Evolutionary conservation across 1,140 invertebrate species (phyloP), one percentile per base, ranked within the genome.

Genomic region (Cryptotermes secundus): DNA sequence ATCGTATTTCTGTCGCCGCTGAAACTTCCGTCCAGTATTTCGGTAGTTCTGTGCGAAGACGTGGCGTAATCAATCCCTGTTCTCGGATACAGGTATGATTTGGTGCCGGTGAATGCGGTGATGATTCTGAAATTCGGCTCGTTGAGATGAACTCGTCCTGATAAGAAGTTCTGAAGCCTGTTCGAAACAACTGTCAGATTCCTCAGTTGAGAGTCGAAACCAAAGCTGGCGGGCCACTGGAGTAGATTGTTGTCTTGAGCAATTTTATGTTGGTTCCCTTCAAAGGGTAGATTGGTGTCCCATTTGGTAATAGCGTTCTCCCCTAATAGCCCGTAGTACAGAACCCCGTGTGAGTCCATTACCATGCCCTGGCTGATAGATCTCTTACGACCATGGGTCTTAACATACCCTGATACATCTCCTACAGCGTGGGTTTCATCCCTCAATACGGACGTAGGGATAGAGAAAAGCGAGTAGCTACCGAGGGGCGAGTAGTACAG

Each of bases 211-310:
- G 72, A 35, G 87, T 95, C 94, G 86, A 95, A 93, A 9, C 92
- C 91, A 87, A 95, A 95, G n/a, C 91, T 92, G 86, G 94, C 93
- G 0, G 94, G 92, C 94, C 94, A 95, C 87, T 95, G 93, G 87
- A 95, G 92, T 79, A 92, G 91, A 38, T 90, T 91, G 16, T 92
- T 90, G 88, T 95, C 93, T 82, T 92, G 89, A 6, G 93, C 92
- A 79, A 95, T 92, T 34, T 94, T 91, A n/a, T 92, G 89, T 85
- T 92, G 92, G 4, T 92, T 90, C 0, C 87, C 89, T 2, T 85
- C 87, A 59, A 90, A 90, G 86, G 87, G 84, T 0, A 65, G 87
- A 59, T 88, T 90, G 34, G 91, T 93, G 87, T 95, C 93, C 94
- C 94, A 95, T 88, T 91, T 92, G 3, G 92, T 92, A 36, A 95